phyloP scores from a whole-genome alignment of 2,888 invertebrate genomes.

The Lepidochitona cinerea region DNA sequence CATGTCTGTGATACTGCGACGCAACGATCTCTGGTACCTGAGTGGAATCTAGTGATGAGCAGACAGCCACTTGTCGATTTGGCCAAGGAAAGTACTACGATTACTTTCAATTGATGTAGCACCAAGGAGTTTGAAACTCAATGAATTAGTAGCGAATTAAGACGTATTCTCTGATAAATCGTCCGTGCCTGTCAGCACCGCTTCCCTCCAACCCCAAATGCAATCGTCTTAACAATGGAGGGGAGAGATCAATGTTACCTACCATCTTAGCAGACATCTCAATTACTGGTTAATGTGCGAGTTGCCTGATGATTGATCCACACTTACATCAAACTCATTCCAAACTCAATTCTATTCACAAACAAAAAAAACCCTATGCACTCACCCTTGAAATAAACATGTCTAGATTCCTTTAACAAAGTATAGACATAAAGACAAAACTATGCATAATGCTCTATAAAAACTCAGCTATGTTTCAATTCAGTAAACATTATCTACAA shows the following conservation, averaged over 20 bases:
- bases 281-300: not conserved
- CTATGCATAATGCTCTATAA: too few species aligned
- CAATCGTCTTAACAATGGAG: not conserved
- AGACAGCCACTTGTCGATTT: not conserved
- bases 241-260: constrained; percentile 1
- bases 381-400: too few species aligned
- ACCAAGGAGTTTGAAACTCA: not conserved
- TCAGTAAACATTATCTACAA: too few species aligned
- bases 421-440: too few species aligned
- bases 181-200: not conserved
- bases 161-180: constrained; percentile 8
- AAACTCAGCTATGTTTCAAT: too few species aligned
- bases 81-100: not conserved
- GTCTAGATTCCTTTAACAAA: too few species aligned
- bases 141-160: constrained; percentile 6
- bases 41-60: not conserved
- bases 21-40: not conserved
- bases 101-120: constrained; percentile 6
- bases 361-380: too few species aligned
- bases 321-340: too few species aligned
- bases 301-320: too few species aligned
- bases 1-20: not conserved
- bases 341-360: too few species aligned
- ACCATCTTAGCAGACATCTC: constrained; percentile 5
- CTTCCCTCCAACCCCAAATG: not conserved